Percentiles rank a stretch among this genome's conserved stretches.
Evolutionary conservation across 2,113 vertebrate species (phyloP).

Genomic region (Sylvietta virens): DNA sequence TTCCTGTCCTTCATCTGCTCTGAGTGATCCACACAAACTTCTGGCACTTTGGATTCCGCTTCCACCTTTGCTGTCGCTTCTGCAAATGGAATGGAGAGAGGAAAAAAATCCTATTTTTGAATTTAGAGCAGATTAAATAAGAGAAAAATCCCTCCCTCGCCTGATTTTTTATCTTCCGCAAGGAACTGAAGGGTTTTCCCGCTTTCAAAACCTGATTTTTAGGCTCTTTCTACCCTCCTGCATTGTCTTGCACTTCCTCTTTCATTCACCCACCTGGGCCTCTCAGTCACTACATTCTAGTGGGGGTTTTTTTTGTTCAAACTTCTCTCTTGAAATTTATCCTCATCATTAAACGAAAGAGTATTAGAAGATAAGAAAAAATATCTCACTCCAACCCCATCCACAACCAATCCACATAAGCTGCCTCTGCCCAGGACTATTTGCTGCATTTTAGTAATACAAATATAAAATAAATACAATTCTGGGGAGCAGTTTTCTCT

Average conservation of each 20-base stretch:
- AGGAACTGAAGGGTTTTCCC: not conserved
- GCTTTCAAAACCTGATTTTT: not conserved
- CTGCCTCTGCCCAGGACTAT: not conserved
- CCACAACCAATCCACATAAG: fast-evolving
- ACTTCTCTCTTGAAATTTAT: not conserved
- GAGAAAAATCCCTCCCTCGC: not conserved
- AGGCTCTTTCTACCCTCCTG: not conserved
- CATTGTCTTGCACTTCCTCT: too few species aligned
- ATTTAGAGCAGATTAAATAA: not conserved
- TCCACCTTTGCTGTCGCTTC: not conserved
- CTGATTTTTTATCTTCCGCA: not conserved
- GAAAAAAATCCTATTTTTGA: not conserved
- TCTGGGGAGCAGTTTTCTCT: not conserved
- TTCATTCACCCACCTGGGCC: not conserved
- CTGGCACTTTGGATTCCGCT: not conserved
- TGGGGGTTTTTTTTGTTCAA: not conserved
- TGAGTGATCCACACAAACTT: not conserved
- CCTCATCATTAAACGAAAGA: not conserved
- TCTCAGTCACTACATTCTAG: not conserved
- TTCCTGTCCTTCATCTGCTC: not conserved
- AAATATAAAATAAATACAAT: not conserved
- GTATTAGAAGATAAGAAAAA: not conserved
- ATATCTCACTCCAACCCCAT: not conserved
- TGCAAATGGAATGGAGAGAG: not conserved
- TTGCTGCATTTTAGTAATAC: not conserved